Percentiles rank a stretch among this genome's conserved stretches.
Evolutionary conservation across 1,140 invertebrate species (phyloP).

Genomic region (Euschistus heros): DNA sequence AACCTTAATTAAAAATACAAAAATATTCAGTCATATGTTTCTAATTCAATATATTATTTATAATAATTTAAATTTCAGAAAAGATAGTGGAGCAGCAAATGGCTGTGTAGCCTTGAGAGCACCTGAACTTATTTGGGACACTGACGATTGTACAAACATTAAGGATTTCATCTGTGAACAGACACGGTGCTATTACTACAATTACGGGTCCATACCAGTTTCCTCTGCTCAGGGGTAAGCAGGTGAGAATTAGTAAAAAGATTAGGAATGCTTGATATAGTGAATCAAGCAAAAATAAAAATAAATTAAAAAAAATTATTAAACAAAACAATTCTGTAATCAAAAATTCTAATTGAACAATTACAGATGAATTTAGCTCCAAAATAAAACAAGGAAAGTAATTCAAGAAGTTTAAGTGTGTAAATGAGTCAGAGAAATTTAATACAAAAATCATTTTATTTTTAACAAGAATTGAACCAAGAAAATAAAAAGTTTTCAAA

Average conservation of each 20-base stretch:
- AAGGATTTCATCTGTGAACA: conserved; percentile 83
- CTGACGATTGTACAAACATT: conserved; percentile 65
- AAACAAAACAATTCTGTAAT: no score
- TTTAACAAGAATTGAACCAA: no score
- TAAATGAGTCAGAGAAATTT: no score
- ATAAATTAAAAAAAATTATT: no score
- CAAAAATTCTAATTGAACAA: no score
- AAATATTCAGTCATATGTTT: neutral
- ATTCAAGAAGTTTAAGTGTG: no score
- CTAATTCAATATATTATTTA: conserved; percentile 2
- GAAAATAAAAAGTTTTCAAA: no score
- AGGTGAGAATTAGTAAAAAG: conserved; percentile 40
- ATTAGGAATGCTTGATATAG: neutral
- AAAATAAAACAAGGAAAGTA: no score
- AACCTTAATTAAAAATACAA: no score
- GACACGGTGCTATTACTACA: conserved; percentile 80
- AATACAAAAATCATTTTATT: no score
- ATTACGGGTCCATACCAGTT: conserved; percentile 78
- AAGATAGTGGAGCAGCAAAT: conserved; percentile 51
- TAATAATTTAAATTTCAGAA: conserved; percentile 36
- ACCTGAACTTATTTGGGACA: conserved; percentile 64
- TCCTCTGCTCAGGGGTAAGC: conserved; percentile 79
- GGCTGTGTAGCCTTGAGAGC: conserved; percentile 64
- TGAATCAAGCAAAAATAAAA: no score
- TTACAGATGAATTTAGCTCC: no score